These are phyloP conservation scores for Fulica atra DNA, from an alignment of 2,113 vertebrate genomes.

Conservation along the genomic window DNA sequence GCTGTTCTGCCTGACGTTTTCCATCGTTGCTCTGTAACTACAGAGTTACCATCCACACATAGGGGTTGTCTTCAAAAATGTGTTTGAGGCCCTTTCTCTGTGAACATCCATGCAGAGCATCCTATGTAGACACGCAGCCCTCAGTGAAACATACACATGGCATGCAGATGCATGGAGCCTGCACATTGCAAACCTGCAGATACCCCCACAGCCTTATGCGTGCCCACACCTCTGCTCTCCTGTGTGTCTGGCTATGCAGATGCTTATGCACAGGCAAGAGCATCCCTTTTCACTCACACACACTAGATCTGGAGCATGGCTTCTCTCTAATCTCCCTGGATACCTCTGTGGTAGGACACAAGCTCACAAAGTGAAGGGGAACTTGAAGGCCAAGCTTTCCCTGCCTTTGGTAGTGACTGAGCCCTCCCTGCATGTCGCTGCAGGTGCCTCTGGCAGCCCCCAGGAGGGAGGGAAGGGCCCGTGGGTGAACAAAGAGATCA, in stretches of 20 bases:
- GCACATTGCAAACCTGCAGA: neutral
- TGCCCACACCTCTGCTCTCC: neutral
- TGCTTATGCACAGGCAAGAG: neutral
- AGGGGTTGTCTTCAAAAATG: too few relatives aligned
- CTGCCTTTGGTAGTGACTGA: neutral
- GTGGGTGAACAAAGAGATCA: neutral
- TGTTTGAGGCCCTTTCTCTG: neutral
- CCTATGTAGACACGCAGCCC: neutral
- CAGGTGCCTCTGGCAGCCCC: neutral
- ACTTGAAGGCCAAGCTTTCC: neutral
- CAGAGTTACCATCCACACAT: accelerated
- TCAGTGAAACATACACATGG: neutral
- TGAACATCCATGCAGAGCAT: neutral
- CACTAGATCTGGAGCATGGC: neutral
- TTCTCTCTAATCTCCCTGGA: neutral
- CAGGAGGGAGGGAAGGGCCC: neutral
- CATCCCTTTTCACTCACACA: neutral
- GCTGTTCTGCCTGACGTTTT: neutral
- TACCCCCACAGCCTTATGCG: neutral
- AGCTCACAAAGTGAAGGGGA: neutral
- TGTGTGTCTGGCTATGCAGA: accelerated
- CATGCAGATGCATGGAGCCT: neutral
- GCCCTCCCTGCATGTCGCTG: neutral
- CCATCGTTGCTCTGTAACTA: neutral
- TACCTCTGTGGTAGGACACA: neutral